A percentile compares a stretch with the other conserved stretches of the same genome.
These are phyloP conservation scores for Drosophila auraria DNA, from an alignment of 1,140 invertebrate species.

Conservation along the genomic window DNA sequence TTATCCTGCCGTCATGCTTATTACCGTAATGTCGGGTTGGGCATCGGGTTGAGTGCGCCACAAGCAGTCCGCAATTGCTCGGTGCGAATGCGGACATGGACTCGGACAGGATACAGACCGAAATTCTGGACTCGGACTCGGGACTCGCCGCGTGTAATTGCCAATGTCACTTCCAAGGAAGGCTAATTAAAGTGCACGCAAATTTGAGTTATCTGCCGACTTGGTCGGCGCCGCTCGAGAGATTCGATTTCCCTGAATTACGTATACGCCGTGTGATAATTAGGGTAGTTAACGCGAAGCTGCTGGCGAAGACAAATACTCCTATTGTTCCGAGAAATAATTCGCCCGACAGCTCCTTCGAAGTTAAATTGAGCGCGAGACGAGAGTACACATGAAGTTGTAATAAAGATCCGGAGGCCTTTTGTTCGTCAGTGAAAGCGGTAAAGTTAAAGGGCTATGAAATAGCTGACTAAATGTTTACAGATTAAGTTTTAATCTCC, in stretches of 20 bases:
- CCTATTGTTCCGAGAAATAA: background rate
- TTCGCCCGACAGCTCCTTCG: background rate
- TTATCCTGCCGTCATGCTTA: conserved; percentile 69
- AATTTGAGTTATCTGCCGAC: conserved; percentile 72
- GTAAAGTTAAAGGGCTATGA: background rate
- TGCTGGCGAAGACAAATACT: conserved; percentile 10
- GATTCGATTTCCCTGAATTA: conserved; percentile 30
- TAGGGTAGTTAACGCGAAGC: conserved; percentile 28
- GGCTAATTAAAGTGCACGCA: conserved; percentile 78
- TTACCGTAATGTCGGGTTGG: conserved; percentile 74
- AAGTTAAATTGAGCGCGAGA: conserved; percentile 15
- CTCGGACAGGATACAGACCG: conserved; percentile 5
- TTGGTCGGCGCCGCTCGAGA: conserved; percentile 39
- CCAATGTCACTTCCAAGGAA: conserved; percentile 52
- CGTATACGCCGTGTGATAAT: conserved; percentile 67
- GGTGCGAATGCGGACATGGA: conserved; percentile 16
- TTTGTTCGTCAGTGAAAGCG: background rate
- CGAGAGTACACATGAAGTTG: conserved; percentile 1
- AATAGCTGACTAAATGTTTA: background rate
- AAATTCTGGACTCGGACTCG: conserved; percentile 1
- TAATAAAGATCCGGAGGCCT: background rate
- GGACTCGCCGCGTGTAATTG: conserved; percentile 51
- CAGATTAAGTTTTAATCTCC: background rate
- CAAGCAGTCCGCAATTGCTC: conserved; percentile 64
- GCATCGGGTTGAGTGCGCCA: conserved; percentile 48